Evolutionary conservation across 2,113 vertebrate species (phyloP), one percentile per base, ranked within the genome.

Genomic region (Chascanopsetta lugubris): DNA sequence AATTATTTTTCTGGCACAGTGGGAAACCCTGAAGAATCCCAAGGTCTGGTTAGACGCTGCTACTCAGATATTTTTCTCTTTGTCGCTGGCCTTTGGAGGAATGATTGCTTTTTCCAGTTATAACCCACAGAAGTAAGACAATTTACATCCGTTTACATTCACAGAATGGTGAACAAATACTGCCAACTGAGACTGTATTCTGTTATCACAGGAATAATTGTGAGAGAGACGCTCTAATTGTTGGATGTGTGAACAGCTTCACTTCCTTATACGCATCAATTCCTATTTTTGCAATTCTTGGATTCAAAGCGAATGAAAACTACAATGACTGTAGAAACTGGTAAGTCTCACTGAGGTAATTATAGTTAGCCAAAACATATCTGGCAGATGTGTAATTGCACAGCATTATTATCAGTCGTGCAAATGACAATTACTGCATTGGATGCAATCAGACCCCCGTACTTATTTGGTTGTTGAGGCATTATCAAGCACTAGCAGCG

Each of bases 261-360:
- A 95, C 95, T 0, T 97, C 96, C 2, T 73, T 98, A 54, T 97
- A 94, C 0, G 94, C 93, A 2, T 93, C 95, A 54, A 88, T 97
- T 17, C 89, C 93, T 9, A 86, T 96, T 43, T 96, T 98, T 86
- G 91, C 94, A 15, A 87, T 97, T 77, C 60, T 98, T 85, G 94
- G 95, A 2, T 96, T 97, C 86, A 96, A 95, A 78, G 95, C 94
- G 12, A 95, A 89, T 30, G 87, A 80, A 13, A 88, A 85, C 77
- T 92, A 91, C 0, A 82, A 88, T 77, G 81, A 79, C 30, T 96
- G 94, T 80, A 36, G 91, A 81, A 88, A 94, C 58, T 82, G 88
- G 94, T 95, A 77, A 76, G 92, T 70, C 59, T 12, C 1, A n/a
- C 55, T 58, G 3, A 71, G 48, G 58, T 57, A n/a, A 20, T 24